Evolutionary conservation across 2,113 vertebrate species (phyloP).

Genomic region (Mus pahari): DNA sequence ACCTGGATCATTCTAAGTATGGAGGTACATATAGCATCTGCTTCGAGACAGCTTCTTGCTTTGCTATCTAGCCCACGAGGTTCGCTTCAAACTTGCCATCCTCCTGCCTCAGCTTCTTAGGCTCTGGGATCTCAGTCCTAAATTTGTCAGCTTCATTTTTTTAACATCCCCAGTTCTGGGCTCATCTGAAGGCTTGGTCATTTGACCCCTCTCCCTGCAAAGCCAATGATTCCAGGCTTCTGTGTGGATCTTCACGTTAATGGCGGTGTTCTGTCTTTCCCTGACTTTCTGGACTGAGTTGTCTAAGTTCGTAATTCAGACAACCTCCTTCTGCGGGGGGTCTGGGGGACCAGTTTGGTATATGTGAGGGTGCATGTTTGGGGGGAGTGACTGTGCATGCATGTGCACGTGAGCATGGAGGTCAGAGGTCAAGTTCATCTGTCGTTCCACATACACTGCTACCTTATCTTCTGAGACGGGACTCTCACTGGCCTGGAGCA

Average conservation of each 20-base stretch:
- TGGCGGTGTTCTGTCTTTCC: too few relatives aligned
- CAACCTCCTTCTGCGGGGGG: too few relatives aligned
- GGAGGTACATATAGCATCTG: neutral
- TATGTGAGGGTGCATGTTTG: neutral
- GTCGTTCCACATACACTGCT: too few relatives aligned
- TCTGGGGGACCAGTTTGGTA: neutral
- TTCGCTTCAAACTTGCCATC: neutral
- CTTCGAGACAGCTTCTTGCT: neutral
- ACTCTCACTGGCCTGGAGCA: neutral
- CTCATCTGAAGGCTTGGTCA: too few relatives aligned
- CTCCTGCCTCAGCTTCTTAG: neutral
- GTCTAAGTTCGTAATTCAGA: neutral
- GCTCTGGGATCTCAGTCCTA: neutral
- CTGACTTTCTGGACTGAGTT: neutral
- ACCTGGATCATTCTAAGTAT: neutral
- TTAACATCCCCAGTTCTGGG: neutral
- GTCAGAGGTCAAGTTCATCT: neutral
- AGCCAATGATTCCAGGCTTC: neutral
- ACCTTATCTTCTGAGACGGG: neutral
- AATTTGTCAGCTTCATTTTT: neutral
- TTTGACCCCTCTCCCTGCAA: accelerated
- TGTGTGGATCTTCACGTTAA: accelerated
- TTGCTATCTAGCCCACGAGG: neutral
- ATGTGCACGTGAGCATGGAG: too few relatives aligned
- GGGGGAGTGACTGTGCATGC: neutral